Percentiles rank a stretch among this genome's conserved stretches.
Evolutionary conservation across 2,113 vertebrate species (phyloP).

Genomic region (Ifrita kowaldi): DNA sequence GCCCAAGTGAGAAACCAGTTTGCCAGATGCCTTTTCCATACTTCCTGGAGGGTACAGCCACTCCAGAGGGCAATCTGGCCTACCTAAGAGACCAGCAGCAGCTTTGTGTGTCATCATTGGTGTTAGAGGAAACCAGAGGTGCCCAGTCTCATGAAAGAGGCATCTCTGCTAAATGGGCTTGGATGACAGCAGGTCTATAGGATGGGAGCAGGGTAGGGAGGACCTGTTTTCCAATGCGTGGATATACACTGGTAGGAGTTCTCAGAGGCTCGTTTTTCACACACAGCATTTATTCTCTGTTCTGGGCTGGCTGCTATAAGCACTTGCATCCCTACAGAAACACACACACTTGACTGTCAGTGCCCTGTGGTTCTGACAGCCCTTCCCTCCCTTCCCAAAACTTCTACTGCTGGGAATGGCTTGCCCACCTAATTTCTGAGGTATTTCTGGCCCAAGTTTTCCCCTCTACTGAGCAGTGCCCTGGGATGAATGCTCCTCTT

Average conservation of each 20-base stretch:
- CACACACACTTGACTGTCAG: not conserved
- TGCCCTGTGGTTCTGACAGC: not conserved
- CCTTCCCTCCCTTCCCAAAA: not conserved
- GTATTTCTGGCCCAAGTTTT: not conserved
- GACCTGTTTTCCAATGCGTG: not conserved
- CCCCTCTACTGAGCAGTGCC: not conserved
- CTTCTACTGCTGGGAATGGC: accelerated
- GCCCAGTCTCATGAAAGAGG: not conserved
- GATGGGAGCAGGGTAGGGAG: not conserved
- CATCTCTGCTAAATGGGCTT: not conserved
- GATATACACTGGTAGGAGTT: accelerated
- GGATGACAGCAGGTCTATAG: not conserved
- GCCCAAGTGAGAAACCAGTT: not conserved
- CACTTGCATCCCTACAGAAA: not conserved
- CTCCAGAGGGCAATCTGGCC: not conserved
- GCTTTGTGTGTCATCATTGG: not conserved
- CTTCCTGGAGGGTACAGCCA: not conserved
- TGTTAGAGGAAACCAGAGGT: not conserved
- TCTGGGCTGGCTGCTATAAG: not conserved
- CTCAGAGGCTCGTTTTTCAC: not conserved
- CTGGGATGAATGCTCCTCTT: not conserved
- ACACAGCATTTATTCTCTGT: not conserved
- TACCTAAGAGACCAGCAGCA: not conserved
- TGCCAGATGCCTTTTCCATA: not conserved
- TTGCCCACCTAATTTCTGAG: not conserved